Percentiles rank a stretch among this genome's conserved stretches.
Conservation (phyloP, 2,797 vertebrate species). For the Poeciliopsis gracilis region DNA sequence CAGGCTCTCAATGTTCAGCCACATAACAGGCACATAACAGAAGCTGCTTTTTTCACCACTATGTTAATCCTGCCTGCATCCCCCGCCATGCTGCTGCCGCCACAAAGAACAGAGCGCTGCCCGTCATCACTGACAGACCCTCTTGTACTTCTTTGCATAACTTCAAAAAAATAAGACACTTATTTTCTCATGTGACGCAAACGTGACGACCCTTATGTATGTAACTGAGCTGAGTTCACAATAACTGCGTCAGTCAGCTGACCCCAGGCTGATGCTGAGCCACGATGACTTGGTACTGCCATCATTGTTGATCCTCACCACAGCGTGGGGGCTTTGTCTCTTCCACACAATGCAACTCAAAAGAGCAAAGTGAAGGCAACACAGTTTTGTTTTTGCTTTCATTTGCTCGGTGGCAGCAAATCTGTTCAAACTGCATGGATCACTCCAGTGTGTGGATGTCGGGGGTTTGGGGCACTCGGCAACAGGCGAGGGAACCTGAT, state of each 20-base stretch:
- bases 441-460: constrained; percentile 42
- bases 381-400: constrained; percentile 68
- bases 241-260: constrained; percentile 56
- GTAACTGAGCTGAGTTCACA: constrained; percentile 18
- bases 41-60: constrained; percentile 63
- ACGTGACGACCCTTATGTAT: constrained; percentile 13
- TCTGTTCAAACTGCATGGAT: constrained; percentile 72
- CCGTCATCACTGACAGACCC: constrained; percentile 41
- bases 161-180: constrained; percentile 22
- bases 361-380: constrained; percentile 68
- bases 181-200: constrained; percentile 31
- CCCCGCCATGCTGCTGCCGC: constrained; percentile 54
- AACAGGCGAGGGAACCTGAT: constrained; percentile 46
- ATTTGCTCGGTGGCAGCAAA: constrained; percentile 58
- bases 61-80: constrained; percentile 70
- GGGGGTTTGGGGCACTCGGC: constrained; percentile 60
- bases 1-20: constrained; percentile 52
- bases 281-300: constrained; percentile 43
- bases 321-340: constrained; percentile 68
- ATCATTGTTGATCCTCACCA: constrained; percentile 65
- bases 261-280: constrained; percentile 55
- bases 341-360: constrained; percentile 71
- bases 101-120: constrained; percentile 56
- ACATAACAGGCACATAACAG: constrained; percentile 72
- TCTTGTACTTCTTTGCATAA: constrained; percentile 45